phyloP scores from a whole-genome alignment of 2,797 vertebrate genomes.

The Merluccius polli region DNA sequence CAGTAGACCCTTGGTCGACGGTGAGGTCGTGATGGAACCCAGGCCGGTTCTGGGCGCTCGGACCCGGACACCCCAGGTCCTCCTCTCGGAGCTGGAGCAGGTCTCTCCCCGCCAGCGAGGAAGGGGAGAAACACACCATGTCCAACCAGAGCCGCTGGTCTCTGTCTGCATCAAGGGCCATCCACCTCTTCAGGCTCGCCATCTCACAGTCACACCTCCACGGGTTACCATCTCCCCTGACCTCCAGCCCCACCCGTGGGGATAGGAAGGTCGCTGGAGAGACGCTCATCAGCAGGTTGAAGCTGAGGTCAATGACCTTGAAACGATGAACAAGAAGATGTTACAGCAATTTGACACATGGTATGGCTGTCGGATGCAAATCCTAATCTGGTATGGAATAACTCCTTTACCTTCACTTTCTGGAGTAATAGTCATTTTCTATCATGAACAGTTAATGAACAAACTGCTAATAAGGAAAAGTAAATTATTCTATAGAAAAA shows the following conservation, averaged over 20 bases:
- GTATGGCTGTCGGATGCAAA: not conserved
- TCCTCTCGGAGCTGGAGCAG: slow-evolving; percentile 58
- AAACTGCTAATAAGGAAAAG: not conserved
- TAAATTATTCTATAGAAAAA: not conserved
- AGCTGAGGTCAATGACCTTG: slow-evolving; percentile 82
- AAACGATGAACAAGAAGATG: slow-evolving; percentile 14
- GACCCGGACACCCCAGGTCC: slow-evolving; percentile 59
- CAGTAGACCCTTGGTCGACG: slow-evolving; percentile 56
- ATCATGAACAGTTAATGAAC: not conserved
- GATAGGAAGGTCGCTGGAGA: slow-evolving; percentile 65
- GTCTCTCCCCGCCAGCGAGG: slow-evolving; percentile 54
- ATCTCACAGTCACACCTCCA: slow-evolving; percentile 76
- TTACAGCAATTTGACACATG: not conserved
- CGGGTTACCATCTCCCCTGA: slow-evolving; percentile 64
- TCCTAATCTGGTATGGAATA: not conserved
- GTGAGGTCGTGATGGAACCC: slow-evolving; percentile 57
- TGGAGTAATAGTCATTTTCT: not conserved
- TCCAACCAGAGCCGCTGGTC: slow-evolving; percentile 54
- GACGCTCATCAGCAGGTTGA: slow-evolving; percentile 74
- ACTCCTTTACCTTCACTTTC: not conserved
- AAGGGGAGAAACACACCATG: slow-evolving; percentile 65
- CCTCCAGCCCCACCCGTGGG: slow-evolving; percentile 65
- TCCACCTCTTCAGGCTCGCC: slow-evolving; percentile 59
- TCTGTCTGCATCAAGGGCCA: slow-evolving; percentile 60
- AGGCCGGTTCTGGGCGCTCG: slow-evolving; percentile 14